Conservation (phyloP, 2,797 vertebrate species). For the Pseudotriccus pelzelni region DNA sequence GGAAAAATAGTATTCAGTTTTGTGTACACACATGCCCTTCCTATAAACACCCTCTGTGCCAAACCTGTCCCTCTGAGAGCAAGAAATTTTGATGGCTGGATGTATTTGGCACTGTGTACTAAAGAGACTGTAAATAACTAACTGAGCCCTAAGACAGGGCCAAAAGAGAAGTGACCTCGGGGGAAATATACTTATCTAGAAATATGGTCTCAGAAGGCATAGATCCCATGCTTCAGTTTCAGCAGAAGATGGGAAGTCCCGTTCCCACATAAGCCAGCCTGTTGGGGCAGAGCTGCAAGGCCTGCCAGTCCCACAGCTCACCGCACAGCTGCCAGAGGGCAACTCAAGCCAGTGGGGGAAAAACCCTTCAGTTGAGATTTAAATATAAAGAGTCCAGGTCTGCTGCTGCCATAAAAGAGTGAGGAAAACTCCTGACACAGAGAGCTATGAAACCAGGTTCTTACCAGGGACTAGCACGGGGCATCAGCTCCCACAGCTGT, state of each 20-base stretch:
- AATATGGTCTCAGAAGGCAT: not conserved
- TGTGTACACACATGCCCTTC: not conserved
- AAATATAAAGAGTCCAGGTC: not conserved
- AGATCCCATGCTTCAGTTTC: not conserved
- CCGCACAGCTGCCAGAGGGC: fast-evolving
- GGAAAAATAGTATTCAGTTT: not conserved
- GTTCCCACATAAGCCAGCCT: not conserved
- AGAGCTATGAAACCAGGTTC: not conserved
- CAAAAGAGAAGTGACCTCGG: not conserved
- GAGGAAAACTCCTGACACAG: not conserved
- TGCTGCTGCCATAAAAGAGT: not conserved
- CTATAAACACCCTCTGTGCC: not conserved
- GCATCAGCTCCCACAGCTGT: not conserved
- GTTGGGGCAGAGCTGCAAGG: not conserved
- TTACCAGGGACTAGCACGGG: not conserved
- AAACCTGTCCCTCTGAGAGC: not conserved
- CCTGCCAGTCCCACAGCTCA: not conserved
- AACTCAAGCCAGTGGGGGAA: fast-evolving
- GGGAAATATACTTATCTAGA: not conserved
- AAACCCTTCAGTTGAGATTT: not conserved
- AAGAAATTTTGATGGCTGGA: not conserved
- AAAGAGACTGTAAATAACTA: not conserved
- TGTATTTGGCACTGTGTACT: not conserved
- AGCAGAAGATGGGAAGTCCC: not conserved
- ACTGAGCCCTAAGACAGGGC: not conserved